Conservation (phyloP, 2,888 invertebrate genomes). For the Melinopterus prodromus region DNA sequence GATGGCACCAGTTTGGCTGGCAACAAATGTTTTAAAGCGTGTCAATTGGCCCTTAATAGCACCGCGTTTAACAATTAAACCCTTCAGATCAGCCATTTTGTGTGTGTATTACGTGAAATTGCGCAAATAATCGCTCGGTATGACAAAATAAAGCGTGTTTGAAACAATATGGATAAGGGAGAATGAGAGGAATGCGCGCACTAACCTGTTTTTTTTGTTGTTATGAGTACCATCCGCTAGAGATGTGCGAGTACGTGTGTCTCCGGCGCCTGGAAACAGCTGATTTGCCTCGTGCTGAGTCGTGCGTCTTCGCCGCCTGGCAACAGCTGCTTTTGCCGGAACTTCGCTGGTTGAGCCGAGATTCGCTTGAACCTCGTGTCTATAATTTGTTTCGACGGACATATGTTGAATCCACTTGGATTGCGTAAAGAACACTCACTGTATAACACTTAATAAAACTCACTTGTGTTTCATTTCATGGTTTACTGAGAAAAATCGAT, state of each 20-base stretch:
- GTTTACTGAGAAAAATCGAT: background rate
- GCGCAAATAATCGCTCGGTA: background rate
- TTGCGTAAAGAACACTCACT: background rate
- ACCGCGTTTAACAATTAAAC: background rate
- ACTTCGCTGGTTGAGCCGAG: background rate
- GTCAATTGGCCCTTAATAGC: constrained; percentile 4
- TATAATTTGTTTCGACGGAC: background rate
- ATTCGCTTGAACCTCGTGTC: background rate
- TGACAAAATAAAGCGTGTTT: background rate
- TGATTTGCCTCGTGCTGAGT: background rate
- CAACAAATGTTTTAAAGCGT: background rate
- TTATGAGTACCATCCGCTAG: background rate
- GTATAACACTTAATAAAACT: background rate
- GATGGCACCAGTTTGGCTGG: background rate
- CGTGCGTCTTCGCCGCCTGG: background rate
- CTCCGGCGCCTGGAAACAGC: background rate
- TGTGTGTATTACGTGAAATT: background rate
- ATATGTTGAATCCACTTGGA: background rate
- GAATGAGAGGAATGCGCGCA: background rate
- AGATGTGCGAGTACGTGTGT: background rate
- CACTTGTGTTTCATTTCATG: background rate
- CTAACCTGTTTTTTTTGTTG: background rate
- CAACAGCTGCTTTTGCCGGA: background rate
- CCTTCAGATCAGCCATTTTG: background rate
- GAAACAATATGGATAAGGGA: background rate